Evolutionary conservation across 2,797 vertebrate genomes (phyloP), one percentile per base, ranked within the genome.

Genomic region (Poeciliopsis gracilis): DNA sequence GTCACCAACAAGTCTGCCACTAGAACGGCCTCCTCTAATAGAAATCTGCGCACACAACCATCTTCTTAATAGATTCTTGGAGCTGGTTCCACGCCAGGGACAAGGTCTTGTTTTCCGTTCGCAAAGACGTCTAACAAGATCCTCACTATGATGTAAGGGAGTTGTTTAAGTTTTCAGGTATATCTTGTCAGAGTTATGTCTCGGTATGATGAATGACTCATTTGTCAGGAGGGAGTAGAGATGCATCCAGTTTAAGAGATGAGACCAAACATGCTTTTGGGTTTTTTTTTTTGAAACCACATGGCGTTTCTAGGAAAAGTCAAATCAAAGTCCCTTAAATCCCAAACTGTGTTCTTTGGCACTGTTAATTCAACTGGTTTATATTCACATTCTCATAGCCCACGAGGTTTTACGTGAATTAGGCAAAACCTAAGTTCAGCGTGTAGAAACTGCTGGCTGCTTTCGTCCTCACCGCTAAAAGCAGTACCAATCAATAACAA

Each of bases 1-100:
- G 70, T 86, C 77, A 86, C 69, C 53, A n/a, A 63, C 18, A 49
- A 36, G 53, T 63, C 57, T 25, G 5, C 72, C 11, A 9, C 15
- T 66, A n/a, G 38, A 20, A 51, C 43, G 5, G 55, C 6, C 20
- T 43, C 38, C 23, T 43, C 6, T 45, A 43, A 43, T 69, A 69
- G 2, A 49, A 47, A n/a, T 67, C 67, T 15, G 41, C n/a, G 30
- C 38, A 45, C 30, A 13, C 76, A 74, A 67, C 47, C 47, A 2
- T 2, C 61, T 33, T 72, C 76, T 49, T 53, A 7, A 73, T 51
- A 46, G 45, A 59, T 38, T 38, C 66, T 23, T 70, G 41, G 23
- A n/a, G 13, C 25, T 7, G 13, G 16, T 70, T 46, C 67, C 41
- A 43, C n/a, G 28, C 15, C 25, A 69, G 13, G 18, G 63, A 16